Conservation (phyloP, 2,797 vertebrate genomes). For the Amblyopsis hoosieri region DNA sequence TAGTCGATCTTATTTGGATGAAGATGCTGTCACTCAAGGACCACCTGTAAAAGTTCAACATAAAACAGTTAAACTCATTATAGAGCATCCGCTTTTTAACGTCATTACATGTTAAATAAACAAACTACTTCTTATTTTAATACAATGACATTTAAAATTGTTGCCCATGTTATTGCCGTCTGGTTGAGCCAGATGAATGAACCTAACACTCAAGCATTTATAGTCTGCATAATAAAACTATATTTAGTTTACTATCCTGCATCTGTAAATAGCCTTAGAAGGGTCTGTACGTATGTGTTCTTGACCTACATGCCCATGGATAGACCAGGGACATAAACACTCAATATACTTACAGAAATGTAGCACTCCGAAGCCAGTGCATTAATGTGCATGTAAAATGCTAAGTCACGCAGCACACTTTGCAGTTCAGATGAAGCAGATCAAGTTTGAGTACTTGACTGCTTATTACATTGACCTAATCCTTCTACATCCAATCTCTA, state of each 20-base stretch:
- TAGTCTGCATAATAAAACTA: slow-evolving; percentile 56
- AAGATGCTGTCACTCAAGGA: slow-evolving; percentile 37
- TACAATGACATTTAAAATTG: background rate
- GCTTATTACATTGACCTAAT: background rate
- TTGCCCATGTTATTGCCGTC: background rate
- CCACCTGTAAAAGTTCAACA: slow-evolving; percentile 60
- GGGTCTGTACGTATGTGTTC: slow-evolving; percentile 11
- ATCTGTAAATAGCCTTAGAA: slow-evolving; percentile 10
- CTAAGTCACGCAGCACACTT: slow-evolving; percentile 31
- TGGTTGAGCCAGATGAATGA: slow-evolving; percentile 31
- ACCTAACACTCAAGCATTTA: slow-evolving; percentile 37
- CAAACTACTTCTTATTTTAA: background rate
- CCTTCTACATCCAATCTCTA: no score
- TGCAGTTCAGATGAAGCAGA: no score
- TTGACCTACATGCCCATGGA: slow-evolving; percentile 53
- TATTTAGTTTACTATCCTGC: slow-evolving; percentile 47
- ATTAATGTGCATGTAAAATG: slow-evolving; percentile 18
- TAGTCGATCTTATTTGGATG: slow-evolving; percentile 17
- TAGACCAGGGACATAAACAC: slow-evolving; percentile 52
- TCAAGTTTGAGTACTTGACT: background rate
- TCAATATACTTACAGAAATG: slow-evolving; percentile 42
- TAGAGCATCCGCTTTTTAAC: slow-evolving; percentile 23
- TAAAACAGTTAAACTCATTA: slow-evolving; percentile 24
- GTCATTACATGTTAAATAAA: background rate
- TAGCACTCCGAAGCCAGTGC: slow-evolving; percentile 25